Base-by-base conservation (phyloP, 2,113 vertebrate species). In the Dasyornis broadbenti region DNA sequence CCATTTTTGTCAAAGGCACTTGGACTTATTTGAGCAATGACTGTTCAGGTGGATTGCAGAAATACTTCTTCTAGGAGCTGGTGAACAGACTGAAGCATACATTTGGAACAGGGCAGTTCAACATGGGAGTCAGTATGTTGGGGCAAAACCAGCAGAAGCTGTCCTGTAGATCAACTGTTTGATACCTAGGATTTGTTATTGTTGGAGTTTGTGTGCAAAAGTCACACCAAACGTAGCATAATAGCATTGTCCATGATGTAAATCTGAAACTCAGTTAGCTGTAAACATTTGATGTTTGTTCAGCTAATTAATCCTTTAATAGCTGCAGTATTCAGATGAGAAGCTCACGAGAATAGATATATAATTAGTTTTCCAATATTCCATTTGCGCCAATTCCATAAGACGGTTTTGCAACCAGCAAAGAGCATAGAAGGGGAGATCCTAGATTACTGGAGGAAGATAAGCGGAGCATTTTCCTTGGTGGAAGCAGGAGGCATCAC, bases 221-320 rank as follows among this genome's bases (percentile, higher is more conserved):
- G 18, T 47, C 47, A 60, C 52, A 66, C 39, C 49, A 89, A 69
- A 75, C 72, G 57, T 56, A 82, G 14, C 20, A 23, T 45, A 87
- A 52, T 9, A 16, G 7, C 19, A 65, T 31, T 65, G 42, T 61
- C 53, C 21, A 6, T 44, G 18, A 65, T 24, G 44, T 53, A 91
- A 91, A 89, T 35, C 45, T 72, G 45, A 87, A 95, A 72, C 82
- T 71, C 70, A 72, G 49, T 75, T 79, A 71, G 40, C 57, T 86
- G 47, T 91, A 92, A 97, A 91, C 24, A 92, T 90, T 35, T 81
- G 16, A 57, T 87, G 57, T 79, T 84, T 86, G 27, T 68, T 96
- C 66, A 72, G 81, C 37, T 85, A 95, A 86, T 91, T 91, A 96
- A 85, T 82, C 77, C 49, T 76, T 71, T 94, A 93, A 88, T 82